Evolutionary conservation across 2,888 invertebrate genomes (phyloP), one percentile per base, ranked within the genome.

Genomic region (Slavum lentiscoides): DNA sequence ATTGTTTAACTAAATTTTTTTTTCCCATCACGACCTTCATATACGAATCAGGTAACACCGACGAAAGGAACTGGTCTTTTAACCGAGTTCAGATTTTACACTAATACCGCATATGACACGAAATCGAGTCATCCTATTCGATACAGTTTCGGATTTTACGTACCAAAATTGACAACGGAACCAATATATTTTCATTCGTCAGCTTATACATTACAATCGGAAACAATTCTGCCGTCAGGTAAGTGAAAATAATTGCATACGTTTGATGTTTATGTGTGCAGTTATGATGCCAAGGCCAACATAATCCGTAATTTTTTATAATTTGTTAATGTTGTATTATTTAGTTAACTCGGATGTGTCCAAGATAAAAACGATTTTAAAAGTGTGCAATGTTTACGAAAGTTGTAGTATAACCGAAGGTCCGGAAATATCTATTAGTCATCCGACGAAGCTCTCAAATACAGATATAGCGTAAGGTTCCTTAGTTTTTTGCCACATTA

Each of bases 161-260:
- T 66, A n/a, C 64, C 70, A 43, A 23, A 23, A 17, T 37, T 80
- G 9, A 53, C 55, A 15, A n/a, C 72, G 2, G 21, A 19, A 8
- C 80, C 80, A 5, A 72, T 72, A 72, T 80, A 80, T 58, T 80
- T 80, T 72, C 72, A 80, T 8, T 66, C 80, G 6, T 80, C 80
- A 13, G 39, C 70, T 72, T 64, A 64, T 13, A 13, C 55, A 15
- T 43, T 80, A 58, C 69, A 72, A 58, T 30, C 80, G n/a, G 80
- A 80, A 70, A 62, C 62, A 15, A 43, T 72, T 55, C 70, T 80
- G 2, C 80, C 80, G 0, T 80, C 80, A 43, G 64, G 80, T 77
- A 15, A n/a, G 61, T 69, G 11, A 49, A 49, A 13, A 74, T 23
- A 23, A 11, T 13, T 23, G 23, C n/a, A 15, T 23, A 61, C 11